Conservation (phyloP, 2,888 invertebrate genomes). For the Caenorhabditis zanzibari region DNA sequence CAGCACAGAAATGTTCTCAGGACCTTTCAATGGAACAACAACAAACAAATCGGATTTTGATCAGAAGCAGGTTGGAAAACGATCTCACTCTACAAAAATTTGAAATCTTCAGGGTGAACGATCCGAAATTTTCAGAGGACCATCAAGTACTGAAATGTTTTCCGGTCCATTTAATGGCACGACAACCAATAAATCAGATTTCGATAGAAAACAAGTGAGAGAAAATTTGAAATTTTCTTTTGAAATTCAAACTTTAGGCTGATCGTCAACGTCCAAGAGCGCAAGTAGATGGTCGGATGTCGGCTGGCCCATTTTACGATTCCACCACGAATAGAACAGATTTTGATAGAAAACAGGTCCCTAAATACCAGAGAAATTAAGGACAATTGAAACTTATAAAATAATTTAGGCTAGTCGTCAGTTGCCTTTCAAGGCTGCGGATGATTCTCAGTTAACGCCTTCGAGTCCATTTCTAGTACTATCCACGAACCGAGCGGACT, state of each 20-base stretch:
- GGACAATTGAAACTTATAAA: neutral
- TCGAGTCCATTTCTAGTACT: conserved; percentile 57
- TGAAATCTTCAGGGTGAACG: conserved; percentile 23
- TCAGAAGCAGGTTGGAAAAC: conserved; percentile 36
- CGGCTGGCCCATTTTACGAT: conserved; percentile 59
- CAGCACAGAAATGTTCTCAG: conserved; percentile 28
- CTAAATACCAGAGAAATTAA: too few relatives aligned
- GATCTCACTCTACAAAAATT: neutral
- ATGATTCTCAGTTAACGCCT: conserved; percentile 31
- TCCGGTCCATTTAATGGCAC: conserved; percentile 51
- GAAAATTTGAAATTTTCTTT: neutral
- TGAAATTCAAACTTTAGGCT: conserved; percentile 4
- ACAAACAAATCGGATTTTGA: conserved; percentile 56
- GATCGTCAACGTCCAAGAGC: conserved; percentile 39
- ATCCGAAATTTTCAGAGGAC: conserved; percentile 21
- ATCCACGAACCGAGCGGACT: conserved; percentile 58
- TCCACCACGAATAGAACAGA: conserved; percentile 52
- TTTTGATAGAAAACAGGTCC: conserved; percentile 55
- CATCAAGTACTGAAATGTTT: conserved; percentile 44
- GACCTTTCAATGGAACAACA: conserved; percentile 52
- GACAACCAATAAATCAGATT: conserved; percentile 54
- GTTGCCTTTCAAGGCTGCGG: conserved; percentile 20
- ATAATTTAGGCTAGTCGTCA: conserved; percentile 23
- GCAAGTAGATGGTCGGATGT: neutral
- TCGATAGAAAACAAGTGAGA: conserved; percentile 32